phyloP scores from a whole-genome alignment of 2,113 vertebrate species.

The Sinocyclocheilus anophthalmus region DNA sequence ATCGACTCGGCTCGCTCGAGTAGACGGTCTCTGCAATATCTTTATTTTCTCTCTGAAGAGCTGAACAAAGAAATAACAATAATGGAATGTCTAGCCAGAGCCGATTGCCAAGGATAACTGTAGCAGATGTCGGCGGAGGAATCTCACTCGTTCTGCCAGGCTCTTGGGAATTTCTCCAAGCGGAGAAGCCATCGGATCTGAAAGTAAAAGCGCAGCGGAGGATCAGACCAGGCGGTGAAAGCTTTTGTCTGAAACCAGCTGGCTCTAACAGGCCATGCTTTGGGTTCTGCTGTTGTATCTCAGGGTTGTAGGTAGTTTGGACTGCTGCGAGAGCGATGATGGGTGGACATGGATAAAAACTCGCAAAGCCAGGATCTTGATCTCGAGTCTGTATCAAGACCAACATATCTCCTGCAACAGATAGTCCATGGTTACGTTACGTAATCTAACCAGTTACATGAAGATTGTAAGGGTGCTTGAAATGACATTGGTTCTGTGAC shows the following conservation, averaged over 20 bases:
- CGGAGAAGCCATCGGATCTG: constrained; percentile 35
- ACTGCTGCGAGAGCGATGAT: constrained; percentile 21
- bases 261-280: constrained; percentile 29
- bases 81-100: constrained; percentile 52
- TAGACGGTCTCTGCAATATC: constrained; percentile 53
- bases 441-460: neutral
- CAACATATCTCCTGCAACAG: constrained; percentile 22
- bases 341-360: constrained; percentile 21
- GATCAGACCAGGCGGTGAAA: constrained; percentile 46
- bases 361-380: constrained; percentile 1
- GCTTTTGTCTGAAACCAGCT: constrained; percentile 55
- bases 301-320: constrained; percentile 14
- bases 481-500: neutral
- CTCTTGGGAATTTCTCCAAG: constrained; percentile 55
- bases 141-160: constrained; percentile 53
- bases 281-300: constrained; percentile 14
- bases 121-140: constrained; percentile 56
- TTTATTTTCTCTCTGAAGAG: constrained; percentile 64
- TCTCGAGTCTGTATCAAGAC: neutral
- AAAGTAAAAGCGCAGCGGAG: constrained; percentile 7
- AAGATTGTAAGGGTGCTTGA: neutral
- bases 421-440: neutral
- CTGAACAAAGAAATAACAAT: constrained; percentile 62
- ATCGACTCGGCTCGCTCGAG: neutral
- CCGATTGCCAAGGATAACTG: constrained; percentile 58